Conservation (phyloP, 2,797 vertebrate species). For the Eidolon dupreanum region DNA sequence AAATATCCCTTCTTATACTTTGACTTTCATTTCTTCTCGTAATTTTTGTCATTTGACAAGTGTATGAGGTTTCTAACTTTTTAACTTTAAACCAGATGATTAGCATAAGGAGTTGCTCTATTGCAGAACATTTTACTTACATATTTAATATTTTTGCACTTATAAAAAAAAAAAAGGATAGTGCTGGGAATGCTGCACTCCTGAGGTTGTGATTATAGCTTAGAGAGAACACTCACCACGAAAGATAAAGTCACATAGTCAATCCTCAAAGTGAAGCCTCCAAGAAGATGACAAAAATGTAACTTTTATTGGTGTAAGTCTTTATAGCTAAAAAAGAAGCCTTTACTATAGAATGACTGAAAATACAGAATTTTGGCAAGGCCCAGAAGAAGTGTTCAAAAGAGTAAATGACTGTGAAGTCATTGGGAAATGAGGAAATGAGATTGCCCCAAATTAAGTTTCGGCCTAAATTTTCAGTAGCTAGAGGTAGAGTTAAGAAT, state of each 20-base stretch:
- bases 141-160: slow-evolving; percentile 66
- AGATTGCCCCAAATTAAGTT: slow-evolving; percentile 19
- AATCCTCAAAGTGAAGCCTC: slow-evolving; percentile 19
- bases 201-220: slow-evolving; percentile 26
- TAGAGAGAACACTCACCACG: neutral
- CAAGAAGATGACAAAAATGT: slow-evolving; percentile 59
- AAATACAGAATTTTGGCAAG: slow-evolving; percentile 61
- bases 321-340: slow-evolving; percentile 57
- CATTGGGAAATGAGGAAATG: slow-evolving; percentile 25
- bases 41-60: slow-evolving; percentile 42
- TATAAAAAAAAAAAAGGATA: neutral
- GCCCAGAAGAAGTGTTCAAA: slow-evolving; percentile 39
- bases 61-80: neutral
- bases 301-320: slow-evolving; percentile 62
- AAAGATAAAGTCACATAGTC: neutral
- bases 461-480: slow-evolving; percentile 26
- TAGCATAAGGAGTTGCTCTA: slow-evolving; percentile 23
- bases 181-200: neutral
- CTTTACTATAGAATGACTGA: slow-evolving; percentile 46
- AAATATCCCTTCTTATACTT: neutral
- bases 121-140: slow-evolving; percentile 48
- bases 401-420: neutral
- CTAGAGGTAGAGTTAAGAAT: neutral
- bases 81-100: slow-evolving; percentile 54
- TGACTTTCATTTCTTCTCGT: slow-evolving; percentile 14